Percentiles rank a stretch among this genome's conserved stretches.
Evolutionary conservation across 2,888 invertebrate genomes (phyloP).

Genomic region (Hemaris fuciformis): DNA sequence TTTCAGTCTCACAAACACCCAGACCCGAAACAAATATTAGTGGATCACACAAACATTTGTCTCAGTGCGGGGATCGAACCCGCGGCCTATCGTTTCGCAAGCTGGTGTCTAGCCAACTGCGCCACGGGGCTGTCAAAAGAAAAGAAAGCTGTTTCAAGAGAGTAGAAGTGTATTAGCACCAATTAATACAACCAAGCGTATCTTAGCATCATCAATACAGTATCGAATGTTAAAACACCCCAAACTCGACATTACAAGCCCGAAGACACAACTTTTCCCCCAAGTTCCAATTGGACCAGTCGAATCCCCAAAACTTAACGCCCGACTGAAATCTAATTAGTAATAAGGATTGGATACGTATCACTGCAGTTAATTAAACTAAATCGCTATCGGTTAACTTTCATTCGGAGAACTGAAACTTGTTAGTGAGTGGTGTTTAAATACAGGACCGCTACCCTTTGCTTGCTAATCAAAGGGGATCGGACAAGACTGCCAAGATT

Average conservation of each 20-base stretch:
- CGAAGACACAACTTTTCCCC: neutral
- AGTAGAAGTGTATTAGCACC: too few relatives aligned
- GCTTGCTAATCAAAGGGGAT: neutral
- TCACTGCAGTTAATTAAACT: constrained; percentile 35
- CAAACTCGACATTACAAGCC: neutral
- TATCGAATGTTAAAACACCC: too few relatives aligned
- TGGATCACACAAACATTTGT: too few relatives aligned
- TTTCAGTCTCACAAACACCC: too few relatives aligned
- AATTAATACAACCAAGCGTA: too few relatives aligned
- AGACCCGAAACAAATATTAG: too few relatives aligned
- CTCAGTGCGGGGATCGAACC: too few relatives aligned
- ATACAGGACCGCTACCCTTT: neutral
- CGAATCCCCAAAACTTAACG: constrained; percentile 19
- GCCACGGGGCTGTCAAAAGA: too few relatives aligned
- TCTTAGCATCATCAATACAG: too few relatives aligned
- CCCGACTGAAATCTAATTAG: constrained; percentile 35
- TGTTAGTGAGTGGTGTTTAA: neutral
- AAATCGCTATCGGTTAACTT: constrained; percentile 31
- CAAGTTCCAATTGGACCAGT: neutral
- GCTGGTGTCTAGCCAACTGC: too few relatives aligned
- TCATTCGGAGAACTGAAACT: constrained; percentile 17
- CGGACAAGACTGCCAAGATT: neutral
- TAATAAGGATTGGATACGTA: constrained; percentile 34
- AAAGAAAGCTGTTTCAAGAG: too few relatives aligned
- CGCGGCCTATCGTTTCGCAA: too few relatives aligned